Percentiles rank a stretch among this genome's conserved stretches.
Conservation (phyloP, 2,797 vertebrate genomes). For the Cossypha polioptera region DNA sequence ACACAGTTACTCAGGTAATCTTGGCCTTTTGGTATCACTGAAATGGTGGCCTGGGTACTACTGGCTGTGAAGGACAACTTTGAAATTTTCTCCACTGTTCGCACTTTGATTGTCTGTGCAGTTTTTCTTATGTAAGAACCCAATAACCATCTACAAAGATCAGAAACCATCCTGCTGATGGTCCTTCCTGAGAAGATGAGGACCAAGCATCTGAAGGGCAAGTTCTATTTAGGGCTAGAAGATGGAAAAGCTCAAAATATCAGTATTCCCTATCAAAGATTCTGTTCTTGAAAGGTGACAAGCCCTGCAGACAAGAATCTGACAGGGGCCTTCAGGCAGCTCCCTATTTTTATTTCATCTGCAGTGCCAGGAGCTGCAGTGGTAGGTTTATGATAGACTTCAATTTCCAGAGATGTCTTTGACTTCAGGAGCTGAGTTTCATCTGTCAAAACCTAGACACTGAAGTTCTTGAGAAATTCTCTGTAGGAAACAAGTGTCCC, state of each 20-base stretch:
- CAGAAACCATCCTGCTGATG: not conserved
- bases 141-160: rapidly evolving
- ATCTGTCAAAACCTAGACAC: not conserved
- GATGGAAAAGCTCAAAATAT: not conserved
- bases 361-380: not conserved
- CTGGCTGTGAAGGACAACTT: not conserved
- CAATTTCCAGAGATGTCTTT: not conserved
- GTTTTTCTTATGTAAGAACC: not conserved
- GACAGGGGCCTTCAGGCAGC: not conserved
- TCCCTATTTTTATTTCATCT: not conserved
- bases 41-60: not conserved
- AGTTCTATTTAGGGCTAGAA: not conserved
- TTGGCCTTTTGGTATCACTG: not conserved
- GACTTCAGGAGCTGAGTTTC: not conserved
- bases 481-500: not conserved
- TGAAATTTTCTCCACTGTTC: rapidly evolving
- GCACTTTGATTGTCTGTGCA: rapidly evolving
- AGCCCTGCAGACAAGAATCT: not conserved
- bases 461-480: not conserved
- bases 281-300: not conserved
- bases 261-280: not conserved
- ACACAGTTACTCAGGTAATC: not conserved
- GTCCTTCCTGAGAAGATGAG: not conserved
- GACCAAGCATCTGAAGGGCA: not conserved
- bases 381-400: not conserved